A percentile compares a stretch with the other conserved stretches of the same genome.
Evolutionary conservation across 2,888 invertebrate species (phyloP).

Genomic region (Temnothorax unifasciatus): DNA sequence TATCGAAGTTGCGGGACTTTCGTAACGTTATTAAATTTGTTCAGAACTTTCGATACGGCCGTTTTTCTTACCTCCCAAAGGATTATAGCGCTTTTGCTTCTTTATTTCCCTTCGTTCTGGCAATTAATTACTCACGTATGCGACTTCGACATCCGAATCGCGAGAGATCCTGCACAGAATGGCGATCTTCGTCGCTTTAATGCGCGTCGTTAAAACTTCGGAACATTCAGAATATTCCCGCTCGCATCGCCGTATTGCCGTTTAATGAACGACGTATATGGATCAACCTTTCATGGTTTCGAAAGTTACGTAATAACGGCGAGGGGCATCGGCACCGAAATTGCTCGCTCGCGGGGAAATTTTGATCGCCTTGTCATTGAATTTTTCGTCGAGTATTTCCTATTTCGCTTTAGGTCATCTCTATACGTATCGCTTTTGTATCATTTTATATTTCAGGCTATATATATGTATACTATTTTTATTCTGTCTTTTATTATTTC

Average conservation of each 20-base stretch:
- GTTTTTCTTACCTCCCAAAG: constrained; percentile 38
- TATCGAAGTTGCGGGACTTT: constrained; percentile 59
- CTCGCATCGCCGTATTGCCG: not conserved
- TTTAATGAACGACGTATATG: constrained; percentile 39
- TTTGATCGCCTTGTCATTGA: constrained; percentile 28
- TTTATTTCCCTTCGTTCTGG: not conserved
- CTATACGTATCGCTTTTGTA: not conserved
- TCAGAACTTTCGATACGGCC: constrained; percentile 66
- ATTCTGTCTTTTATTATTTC: not conserved
- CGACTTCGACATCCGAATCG: constrained; percentile 16
- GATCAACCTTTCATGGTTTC: constrained; percentile 21
- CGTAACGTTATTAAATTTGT: constrained; percentile 72
- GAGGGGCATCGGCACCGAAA: constrained; percentile 12
- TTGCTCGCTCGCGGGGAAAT: constrained; percentile 28
- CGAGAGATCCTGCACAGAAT: constrained; percentile 2
- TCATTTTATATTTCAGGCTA: not conserved
- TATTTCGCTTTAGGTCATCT: not conserved
- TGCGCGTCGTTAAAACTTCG: constrained; percentile 31
- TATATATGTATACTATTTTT: not conserved
- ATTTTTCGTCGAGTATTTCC: constrained; percentile 10
- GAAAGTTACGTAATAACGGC: constrained; percentile 49
- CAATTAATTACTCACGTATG: constrained; percentile 45
- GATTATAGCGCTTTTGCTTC: constrained; percentile 26
- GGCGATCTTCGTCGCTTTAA: constrained; percentile 15
- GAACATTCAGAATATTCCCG: not conserved